These are phyloP conservation scores for Coenobita brevimanus DNA, from an alignment of 1,140 invertebrate genomes.

Conservation along the genomic window DNA sequence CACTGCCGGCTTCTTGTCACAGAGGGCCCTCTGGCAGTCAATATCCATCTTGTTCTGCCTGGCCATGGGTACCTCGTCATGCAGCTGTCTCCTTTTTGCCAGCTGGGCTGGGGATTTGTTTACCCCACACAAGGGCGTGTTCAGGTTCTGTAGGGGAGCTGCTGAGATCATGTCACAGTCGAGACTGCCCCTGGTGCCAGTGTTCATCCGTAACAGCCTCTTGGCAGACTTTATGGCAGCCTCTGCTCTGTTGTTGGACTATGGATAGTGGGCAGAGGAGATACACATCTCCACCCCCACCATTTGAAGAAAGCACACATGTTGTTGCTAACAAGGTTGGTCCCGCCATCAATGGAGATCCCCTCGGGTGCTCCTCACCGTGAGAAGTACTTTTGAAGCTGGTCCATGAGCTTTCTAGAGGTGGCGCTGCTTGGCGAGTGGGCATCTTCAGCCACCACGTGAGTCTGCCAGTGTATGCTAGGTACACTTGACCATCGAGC, in stretches of 20 bases:
- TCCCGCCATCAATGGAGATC: not conserved
- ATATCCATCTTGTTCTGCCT: not conserved
- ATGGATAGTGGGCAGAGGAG: not conserved
- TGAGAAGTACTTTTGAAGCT: not conserved
- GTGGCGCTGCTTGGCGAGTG: not conserved
- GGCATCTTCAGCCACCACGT: not conserved
- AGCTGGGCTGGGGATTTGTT: conserved; percentile 1
- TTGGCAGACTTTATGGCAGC: not conserved
- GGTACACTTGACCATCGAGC: no score
- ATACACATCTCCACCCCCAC: not conserved
- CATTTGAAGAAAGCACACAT: not conserved
- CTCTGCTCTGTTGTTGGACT: not conserved
- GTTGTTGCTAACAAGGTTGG: not conserved
- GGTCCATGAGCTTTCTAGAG: not conserved
- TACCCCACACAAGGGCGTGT: not conserved
- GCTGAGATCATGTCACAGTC: not conserved
- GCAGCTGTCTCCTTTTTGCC: not conserved
- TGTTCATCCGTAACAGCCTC: no score
- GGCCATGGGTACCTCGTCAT: not conserved
- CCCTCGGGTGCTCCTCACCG: no score
- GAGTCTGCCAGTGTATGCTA: not conserved
- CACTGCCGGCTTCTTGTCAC: no score
- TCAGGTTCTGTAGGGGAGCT: not conserved
- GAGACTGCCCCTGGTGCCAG: not conserved
- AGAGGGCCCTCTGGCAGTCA: no score